Evolutionary conservation across 2,113 vertebrate genomes (phyloP), one percentile per base, ranked within the genome.

Genomic region (Okapia johnstoni): DNA sequence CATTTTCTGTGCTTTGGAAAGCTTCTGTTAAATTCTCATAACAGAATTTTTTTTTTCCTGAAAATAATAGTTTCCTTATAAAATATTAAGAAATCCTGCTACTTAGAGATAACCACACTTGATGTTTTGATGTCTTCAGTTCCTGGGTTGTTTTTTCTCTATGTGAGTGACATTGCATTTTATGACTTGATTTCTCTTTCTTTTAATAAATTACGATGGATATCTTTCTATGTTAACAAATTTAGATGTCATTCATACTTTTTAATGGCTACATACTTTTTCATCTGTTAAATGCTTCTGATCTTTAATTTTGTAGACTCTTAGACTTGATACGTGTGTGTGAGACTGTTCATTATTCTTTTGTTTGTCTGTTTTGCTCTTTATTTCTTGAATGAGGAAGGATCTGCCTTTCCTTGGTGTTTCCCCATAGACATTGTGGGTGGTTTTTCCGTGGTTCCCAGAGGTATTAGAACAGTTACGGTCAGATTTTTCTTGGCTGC

Each of bases 1-100:
- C 33, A 73, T 97, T 88, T 96, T 81, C 61, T 96, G 10, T 92
- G 61, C 55, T 96, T 61, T 91, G 19, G 52, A 57, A 79, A 87
- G 28, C 17, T 73, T 93, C 94, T 94, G 28, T 93, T 90, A 89
- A 86, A n/a, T 88, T 91, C 79, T 89, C 58, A 52, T 70, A 50
- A 77, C 66, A 55, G 43, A n/a, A 90, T 3, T 28, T 50, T 88
- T 50, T 88, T 92, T 60, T 90, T 12, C 52, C 88, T 80, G 52
- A 85, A 96, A 85, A 40, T 87, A 57, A 58, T 91, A 25, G 33
- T 96, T 92, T 89, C 63, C 61, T 85, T 48, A 63, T 79, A 79
- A 92, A 87, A 58, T 80, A 25, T 25, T 40, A 86, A 61, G 89
- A 90, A 85, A 66, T 57, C 11, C 26, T 17, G 40, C 40, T 85